phyloP scores from a whole-genome alignment of 2,113 vertebrate genomes.

The Paradoxurus hermaphroditus region DNA sequence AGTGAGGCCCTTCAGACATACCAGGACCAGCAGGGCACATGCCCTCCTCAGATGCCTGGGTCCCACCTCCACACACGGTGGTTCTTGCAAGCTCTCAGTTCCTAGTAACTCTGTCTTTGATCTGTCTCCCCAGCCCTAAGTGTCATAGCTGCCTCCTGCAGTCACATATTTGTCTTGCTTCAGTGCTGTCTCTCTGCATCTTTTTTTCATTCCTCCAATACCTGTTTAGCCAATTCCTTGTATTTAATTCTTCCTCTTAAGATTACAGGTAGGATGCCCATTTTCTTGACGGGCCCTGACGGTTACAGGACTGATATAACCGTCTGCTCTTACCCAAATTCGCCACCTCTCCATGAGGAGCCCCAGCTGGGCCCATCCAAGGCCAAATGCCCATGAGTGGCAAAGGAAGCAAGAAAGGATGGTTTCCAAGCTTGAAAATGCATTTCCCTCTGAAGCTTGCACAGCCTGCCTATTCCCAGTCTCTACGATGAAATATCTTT shows the following conservation, averaged over 20 bases:
- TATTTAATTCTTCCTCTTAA: not conserved
- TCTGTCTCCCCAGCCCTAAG: not conserved
- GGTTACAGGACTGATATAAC: not conserved
- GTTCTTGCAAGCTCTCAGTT: not conserved
- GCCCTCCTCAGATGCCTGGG: not conserved
- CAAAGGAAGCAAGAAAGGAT: not conserved
- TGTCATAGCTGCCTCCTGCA: not conserved
- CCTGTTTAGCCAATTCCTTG: not conserved
- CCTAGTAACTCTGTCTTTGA: not conserved
- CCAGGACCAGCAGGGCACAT: not conserved
- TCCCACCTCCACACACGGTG: not conserved
- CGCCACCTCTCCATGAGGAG: not conserved
- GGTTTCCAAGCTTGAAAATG: not conserved
- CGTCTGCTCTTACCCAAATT: not conserved
- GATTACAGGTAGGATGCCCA: not conserved
- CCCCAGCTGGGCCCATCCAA: not conserved
- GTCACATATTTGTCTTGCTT: not conserved
- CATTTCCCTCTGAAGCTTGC: not conserved
- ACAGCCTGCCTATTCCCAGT: not conserved
- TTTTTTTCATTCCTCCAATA: not conserved
- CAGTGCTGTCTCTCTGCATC: not conserved
- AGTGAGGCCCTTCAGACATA: not conserved
- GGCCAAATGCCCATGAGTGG: not conserved
- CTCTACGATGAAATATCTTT: slow-evolving; percentile 37
- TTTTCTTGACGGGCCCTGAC: not conserved